Evolutionary conservation across 2,888 invertebrate species (phyloP), one percentile per base, ranked within the genome.

Genomic region (Ptychoptera contaminata): DNA sequence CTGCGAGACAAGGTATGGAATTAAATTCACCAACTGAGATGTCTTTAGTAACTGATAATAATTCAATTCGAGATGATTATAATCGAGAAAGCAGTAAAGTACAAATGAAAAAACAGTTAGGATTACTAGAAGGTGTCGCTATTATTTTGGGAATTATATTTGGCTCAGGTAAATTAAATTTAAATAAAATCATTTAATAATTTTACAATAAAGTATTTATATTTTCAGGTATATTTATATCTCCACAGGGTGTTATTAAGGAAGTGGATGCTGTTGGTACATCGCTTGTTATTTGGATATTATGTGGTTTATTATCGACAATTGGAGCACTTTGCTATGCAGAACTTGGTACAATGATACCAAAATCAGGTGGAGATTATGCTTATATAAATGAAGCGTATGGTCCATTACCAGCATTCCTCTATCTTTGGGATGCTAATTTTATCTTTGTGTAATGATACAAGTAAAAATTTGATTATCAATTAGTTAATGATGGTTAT

Each of bases 361-460:
- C 91, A 4, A 85, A 90, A 58, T 93, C 92, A 47, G 96, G 96
- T 16, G 96, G 94, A 2, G 96, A 97, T 68, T 97, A 97, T 64
- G 92, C 93, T 32, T 97, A 97, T 58, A 93, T 97, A 50, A 75
- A 80, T 56, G 84, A 92, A 64, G 87, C 94, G 2, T 96, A 81
- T 59, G 96, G 96, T 23, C 75, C 84, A 2, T 64, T 97, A 46
- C 91, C 90, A 12, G 87, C 94, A 0, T 97, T 97, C 63, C 69
- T 98, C 11, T 96, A 90, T 61, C 69, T 97, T 11, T 97, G 97
- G 96, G 91, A 91, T 60, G 92, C 94, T n/a, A 84, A 90, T 69
- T 73, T 94, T 56, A 87, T 96, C 49, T 92, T 96, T 71, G 91
- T 93, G 84, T 94, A 67, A 77, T 90, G 29, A 31, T 44, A 39